Evolutionary conservation across 2,888 invertebrate genomes (phyloP), one percentile per base, ranked within the genome.

Genomic region (Chaitophorus viminalis): DNA sequence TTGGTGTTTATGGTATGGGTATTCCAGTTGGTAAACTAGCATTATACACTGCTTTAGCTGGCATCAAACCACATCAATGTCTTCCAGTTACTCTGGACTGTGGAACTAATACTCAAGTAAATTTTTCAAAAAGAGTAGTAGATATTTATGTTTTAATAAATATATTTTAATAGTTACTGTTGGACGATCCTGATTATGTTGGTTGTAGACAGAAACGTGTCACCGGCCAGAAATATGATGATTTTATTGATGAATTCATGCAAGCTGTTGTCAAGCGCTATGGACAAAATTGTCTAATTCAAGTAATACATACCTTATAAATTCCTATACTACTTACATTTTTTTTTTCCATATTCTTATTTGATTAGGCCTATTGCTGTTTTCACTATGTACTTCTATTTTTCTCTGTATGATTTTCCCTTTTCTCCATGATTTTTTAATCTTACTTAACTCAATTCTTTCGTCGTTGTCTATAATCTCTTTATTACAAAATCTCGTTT

Each of bases 1-100:
- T 99, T 89, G 99, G 99, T 14, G 98, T 97, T 6, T 96, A 97
- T 91, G 99, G 99, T 21, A 99, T 99, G 98, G 99, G 99, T 79
- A 99, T 99, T 91, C 99, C 99, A 1, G 95, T 99, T 74, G 99
- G 99, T 89, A 99, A 99, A 92, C 93, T 99, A 90, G 94, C 99
- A 6, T 93, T 99, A 17, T 99, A 99, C 93, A 99, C 99, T 8
- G 99, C 99, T 0, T 93, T 99, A 89, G 99, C 98, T 39, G 99
- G 98, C 89, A 97, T 99, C 90, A 97, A 97, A 91, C 99, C 99
- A 0, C 95, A 96, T 90, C 96, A 98, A 92, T 98, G 98, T 91
- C 93, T 99, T 89, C 99, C 99, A 68, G 95, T 99, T 90, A 96
- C 97, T 0, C 93, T 99, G 72, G 98, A 94, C 90, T 94, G 94